Evolutionary conservation across 2,113 vertebrate species (phyloP).

Genomic region (Halcyon malimbica): DNA sequence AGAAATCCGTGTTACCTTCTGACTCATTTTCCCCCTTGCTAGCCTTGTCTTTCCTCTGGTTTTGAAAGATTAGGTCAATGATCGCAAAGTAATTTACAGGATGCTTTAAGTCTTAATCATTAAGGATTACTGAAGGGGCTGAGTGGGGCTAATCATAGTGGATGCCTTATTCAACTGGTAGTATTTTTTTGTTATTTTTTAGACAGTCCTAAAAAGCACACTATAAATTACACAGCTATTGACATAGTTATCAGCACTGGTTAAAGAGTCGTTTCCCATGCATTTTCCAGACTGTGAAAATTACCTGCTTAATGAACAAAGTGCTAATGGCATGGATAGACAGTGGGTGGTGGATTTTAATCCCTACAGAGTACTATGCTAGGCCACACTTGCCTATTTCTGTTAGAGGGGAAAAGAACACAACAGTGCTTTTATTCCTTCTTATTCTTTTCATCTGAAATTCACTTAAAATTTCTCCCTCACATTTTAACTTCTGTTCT

Average conservation of each 20-base stretch:
- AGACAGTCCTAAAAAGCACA: neutral
- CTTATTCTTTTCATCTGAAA: neutral
- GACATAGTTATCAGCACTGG: neutral
- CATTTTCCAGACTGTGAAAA: neutral
- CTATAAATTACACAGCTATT: neutral
- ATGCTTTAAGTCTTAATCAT: neutral
- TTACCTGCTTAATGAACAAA: neutral
- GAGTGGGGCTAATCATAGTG: neutral
- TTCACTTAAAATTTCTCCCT: neutral
- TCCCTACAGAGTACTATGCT: neutral
- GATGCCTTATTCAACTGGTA: neutral
- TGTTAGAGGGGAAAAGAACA: neutral
- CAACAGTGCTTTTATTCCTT: neutral
- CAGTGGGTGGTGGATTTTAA: neutral
- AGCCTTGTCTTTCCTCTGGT: neutral
- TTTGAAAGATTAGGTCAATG: neutral
- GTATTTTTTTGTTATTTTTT: neutral
- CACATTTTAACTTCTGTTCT: neutral
- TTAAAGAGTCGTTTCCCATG: neutral
- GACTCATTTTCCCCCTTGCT: neutral
- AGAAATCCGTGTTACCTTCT: neutral
- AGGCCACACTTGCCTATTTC: neutral
- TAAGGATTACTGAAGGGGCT: neutral
- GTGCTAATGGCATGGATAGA: neutral
- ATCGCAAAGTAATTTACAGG: neutral